Conservation (phyloP, 2,888 invertebrate species). For the Tenthredo notha region DNA sequence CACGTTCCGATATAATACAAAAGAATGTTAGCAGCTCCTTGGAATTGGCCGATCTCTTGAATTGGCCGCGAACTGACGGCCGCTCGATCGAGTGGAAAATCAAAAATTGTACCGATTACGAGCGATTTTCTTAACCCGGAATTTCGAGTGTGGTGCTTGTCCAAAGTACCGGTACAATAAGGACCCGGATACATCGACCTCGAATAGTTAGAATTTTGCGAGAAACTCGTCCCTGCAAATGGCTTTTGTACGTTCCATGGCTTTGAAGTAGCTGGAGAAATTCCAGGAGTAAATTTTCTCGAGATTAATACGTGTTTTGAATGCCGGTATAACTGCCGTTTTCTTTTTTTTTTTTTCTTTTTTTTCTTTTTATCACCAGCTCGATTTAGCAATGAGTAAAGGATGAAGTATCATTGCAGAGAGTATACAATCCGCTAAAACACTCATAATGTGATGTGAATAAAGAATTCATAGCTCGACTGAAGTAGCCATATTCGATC, state of each 20-base stretch:
- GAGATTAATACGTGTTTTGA: slow-evolving; percentile 8
- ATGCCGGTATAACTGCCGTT: neutral
- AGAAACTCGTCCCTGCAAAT: neutral
- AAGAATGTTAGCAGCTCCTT: slow-evolving; percentile 17
- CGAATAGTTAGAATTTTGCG: neutral
- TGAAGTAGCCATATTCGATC: slow-evolving; percentile 6
- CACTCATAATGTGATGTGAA: neutral
- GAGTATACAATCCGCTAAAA: neutral
- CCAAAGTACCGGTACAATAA: slow-evolving; percentile 5
- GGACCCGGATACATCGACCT: neutral
- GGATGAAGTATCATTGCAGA: neutral
- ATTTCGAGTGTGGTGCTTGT: neutral
- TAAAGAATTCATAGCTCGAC: slow-evolving; percentile 11
- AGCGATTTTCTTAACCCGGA: slow-evolving; percentile 25
- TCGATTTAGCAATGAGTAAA: neutral
- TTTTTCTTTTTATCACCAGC: neutral
- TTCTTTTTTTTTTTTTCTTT: too few species aligned
- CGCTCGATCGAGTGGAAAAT: slow-evolving; percentile 49
- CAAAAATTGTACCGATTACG: slow-evolving; percentile 46
- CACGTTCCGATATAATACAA: slow-evolving; percentile 17
- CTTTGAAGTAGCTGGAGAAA: neutral
- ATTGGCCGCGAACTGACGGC: slow-evolving; percentile 31
- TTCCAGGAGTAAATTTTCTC: neutral
- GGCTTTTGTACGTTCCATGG: neutral
- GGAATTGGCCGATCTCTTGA: slow-evolving; percentile 35